Base-by-base conservation (phyloP, 1,140 invertebrate species). In the Harpegnathos saltator region DNA sequence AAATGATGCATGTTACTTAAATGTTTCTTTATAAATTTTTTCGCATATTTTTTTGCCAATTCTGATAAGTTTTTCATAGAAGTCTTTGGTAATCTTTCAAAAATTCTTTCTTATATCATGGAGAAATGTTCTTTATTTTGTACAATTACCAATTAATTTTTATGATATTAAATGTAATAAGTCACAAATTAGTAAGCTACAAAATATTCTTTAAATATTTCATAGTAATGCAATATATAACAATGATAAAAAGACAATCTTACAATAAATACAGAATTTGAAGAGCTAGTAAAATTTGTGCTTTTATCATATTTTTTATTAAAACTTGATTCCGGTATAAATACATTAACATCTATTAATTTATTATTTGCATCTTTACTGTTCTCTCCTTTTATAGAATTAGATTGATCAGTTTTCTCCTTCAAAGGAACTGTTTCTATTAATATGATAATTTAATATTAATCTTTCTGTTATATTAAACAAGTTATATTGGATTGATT, bases 241-340 rank as follows among this genome's bases (percentile, higher is more conserved):
- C 69, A 11, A 52, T 62, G 63, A 63, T 62, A 65, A 24, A 68
- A 72, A n/a, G n/a, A n/a, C n/a, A n/a, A 69, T 86, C 89, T 92
- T 87, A 93, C 91, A 78, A 73, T 15, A 52, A 92, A 93, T 17
- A 91, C 91, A 72, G 91, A 91, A 82, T 92, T 89, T 9, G 81
- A 88, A 44, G 87, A 90, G 52, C 33, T 83, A 69, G 83, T 78
- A 0, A 88, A 90, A 58, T 24, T 33, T 22, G 71, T 78, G 68
- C 17, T 89, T 52, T 38, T 83, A 44, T 7, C 71, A 4, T 52
- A 14, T 33, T 82, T 56, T 17, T 68, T 68, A 50, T n/a, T 82
- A 9, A 1, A 58, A 48, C 85, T 82, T 48, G 19, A 44, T 54
- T 69, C 65, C 9, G 80, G 84, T 24, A 69, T 22, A 15, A 86